Base-by-base conservation (phyloP, 1,140 invertebrate genomes). In the Rhopalosiphum padi region DNA sequence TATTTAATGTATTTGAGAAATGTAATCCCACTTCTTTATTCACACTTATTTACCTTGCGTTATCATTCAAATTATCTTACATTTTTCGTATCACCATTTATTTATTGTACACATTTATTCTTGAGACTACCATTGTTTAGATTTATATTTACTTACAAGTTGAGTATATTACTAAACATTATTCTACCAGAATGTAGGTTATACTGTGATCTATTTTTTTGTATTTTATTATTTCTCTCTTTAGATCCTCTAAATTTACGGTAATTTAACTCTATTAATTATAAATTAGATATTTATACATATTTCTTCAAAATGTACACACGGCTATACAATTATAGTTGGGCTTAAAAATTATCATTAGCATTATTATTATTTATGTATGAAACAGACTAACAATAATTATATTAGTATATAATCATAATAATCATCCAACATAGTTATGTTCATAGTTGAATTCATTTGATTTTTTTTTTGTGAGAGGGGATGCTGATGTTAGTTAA, bases 21-120 rank as follows among this genome's bases (percentile, higher is more conserved):
- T 77, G 60, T 77, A n/a, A 77, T 15, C 15, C 1, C 60, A n/a
- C 30, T 68, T 15, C 15, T 48, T 51, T 41, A 87, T 87, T 48
- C 43, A n/a, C 41, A 87, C 3, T 86, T 85, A 0, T 77, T 15
- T 46, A 87, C 30, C 25, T 87, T n/a, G 5, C 2, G 43, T 87
- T 87, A 46, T 87, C 43, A 30, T 87, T 46, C 41, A 87, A 87
- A 88, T 85, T 35, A 51, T 88, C 30, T 88, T 30, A 43, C 11
- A 88, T 88, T 48, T 46, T n/a, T 88, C 46, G n/a, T 88, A 88
- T 88, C 46, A 23, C 46, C 30, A 46, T 88, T 88, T 88, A 88
- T 88, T 88, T 88, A 88, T 51, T 25, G 18, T 48, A 88, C 1
- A 88, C 25, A 88, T 88, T 88, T 88, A 88, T 88, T 48, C 30